Base-by-base conservation (phyloP, 2,113 vertebrate species). In the Jacana jacana region DNA sequence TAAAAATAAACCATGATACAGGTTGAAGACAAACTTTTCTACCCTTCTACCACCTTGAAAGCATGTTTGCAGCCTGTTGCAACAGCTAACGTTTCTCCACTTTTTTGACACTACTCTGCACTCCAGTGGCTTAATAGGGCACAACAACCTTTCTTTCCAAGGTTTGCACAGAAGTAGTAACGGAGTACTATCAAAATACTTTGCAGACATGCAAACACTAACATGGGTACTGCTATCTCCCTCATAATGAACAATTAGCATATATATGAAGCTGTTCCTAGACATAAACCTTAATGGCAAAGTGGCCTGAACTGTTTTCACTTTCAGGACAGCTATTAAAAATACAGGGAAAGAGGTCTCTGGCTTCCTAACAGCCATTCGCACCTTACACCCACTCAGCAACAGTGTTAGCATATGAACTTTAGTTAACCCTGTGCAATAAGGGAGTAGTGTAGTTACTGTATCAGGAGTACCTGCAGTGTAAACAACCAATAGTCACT, bases 91-190 rank as follows among this genome's bases (percentile, higher is more conserved):
- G 22, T 58, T 78, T 46, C 63, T 88, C 55, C 52, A 42, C 10
- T 39, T 91, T 78, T 78, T 84, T 93, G 65, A 81, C 10, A 5
- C 76, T 86, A n/a, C 66, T 76, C 92, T 94, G 96, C 96, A 87
- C 95, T 94, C 96, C 86, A 96, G 96, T 89, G 96, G 96, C 69
- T 63, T 81, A 48, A 13, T 20, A 44, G 9, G 11, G 90, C 77
- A 96, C 44, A 52, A 66, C 95, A 65, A 46, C 48, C 2, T 1
- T 75, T 78, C 72, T 27, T 64, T 28, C 27, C 55, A 46, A 52
- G 13, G 25, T 55, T 13, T 66, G 48, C 27, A 23, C 28, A 61
- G 23, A 40, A 57, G 31, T 0, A 46, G 4, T 35, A 55, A 66
- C 0, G 0, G 14, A 89, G 19, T 30, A 49, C 33, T 23, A 6